Evolutionary conservation across 2,888 invertebrate genomes (phyloP), one percentile per base, ranked within the genome.

Genomic region (Embidobia sp.): DNA sequence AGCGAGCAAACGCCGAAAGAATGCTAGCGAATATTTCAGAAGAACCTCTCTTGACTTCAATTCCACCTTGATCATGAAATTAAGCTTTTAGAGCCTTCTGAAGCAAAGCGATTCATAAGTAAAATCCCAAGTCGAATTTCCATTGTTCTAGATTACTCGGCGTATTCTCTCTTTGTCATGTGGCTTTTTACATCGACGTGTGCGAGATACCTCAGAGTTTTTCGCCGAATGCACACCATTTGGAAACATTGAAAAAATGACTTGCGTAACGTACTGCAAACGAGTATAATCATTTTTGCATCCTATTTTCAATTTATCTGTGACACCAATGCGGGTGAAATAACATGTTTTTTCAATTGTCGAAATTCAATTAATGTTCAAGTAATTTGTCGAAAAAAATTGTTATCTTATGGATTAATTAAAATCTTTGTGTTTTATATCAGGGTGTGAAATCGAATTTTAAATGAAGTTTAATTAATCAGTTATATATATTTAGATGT

Each of bases 21-120:
- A 51, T n/a, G 40, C 13, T 13, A 37, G 16, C 31, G 19, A 53
- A 75, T 40, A 61, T 55, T 55, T 42, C 26, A 69, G 27, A 37
- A 48, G 29, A 63, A 48, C 33, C 69, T 18, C 26, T 69, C 61
- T 51, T 13, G 57, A 48, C 37, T 69, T 55, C 46, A 67, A 67
- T 48, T 67, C 61, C 11, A 69, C 57, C 75, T 69, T 69, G 75
- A 75, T 75, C 75, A 69, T 75, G 55, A 57, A 63, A 69, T 67
- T 75, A 75, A 67, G 63, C 63, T 75, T 75, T 75, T 57, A 67
- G 53, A 61, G 44, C 61, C 55, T 55, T 61, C 53, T 57, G 63
- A 63, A 69, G 57, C 51, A 69, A 49, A 64, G 57, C 44, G 40
- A 57, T 69, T 64, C 57, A 64, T 57, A 64, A 70, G 69, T 76